phyloP scores from a whole-genome alignment of 2,888 invertebrate genomes.

The Ramazzottius varieornatus region DNA sequence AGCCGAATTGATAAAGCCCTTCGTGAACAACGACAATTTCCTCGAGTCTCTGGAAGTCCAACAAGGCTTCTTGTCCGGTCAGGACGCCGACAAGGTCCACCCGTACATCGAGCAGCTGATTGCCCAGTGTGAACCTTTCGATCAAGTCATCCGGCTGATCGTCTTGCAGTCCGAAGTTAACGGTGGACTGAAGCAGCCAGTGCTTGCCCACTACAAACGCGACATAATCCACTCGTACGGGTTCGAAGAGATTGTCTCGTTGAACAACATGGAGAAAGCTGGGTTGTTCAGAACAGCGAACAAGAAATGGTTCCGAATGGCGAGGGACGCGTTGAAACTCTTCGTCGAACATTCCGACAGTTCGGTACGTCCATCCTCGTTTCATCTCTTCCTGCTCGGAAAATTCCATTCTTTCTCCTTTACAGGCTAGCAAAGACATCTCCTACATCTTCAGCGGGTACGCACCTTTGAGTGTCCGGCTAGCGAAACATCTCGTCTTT shows the following conservation, averaged over 20 bases:
- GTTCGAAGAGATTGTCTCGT: conserved; percentile 45
- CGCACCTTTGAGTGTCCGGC: conserved; percentile 64
- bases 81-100: conserved; percentile 65
- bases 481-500: conserved; percentile 28
- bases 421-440: conserved; percentile 46
- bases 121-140: conserved; percentile 49
- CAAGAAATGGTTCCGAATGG: background rate
- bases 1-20: conserved; percentile 71
- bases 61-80: conserved; percentile 56
- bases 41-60: conserved; percentile 52
- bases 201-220: conserved; percentile 44
- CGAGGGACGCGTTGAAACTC: background rate
- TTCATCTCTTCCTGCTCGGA: background rate
- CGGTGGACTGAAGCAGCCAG: conserved; percentile 69
- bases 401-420: conserved; percentile 5
- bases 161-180: conserved; percentile 74
- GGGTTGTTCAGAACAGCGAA: conserved; percentile 48
- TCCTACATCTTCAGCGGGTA: conserved; percentile 71
- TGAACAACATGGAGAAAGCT: conserved; percentile 60
- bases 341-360: background rate
- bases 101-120: conserved; percentile 74
- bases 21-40: conserved; percentile 44
- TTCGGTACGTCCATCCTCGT: background rate
- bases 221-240: conserved; percentile 63
- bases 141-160: conserved; percentile 52